Base-by-base conservation (phyloP, 1,140 invertebrate species). In the Trissolcus basalis region DNA sequence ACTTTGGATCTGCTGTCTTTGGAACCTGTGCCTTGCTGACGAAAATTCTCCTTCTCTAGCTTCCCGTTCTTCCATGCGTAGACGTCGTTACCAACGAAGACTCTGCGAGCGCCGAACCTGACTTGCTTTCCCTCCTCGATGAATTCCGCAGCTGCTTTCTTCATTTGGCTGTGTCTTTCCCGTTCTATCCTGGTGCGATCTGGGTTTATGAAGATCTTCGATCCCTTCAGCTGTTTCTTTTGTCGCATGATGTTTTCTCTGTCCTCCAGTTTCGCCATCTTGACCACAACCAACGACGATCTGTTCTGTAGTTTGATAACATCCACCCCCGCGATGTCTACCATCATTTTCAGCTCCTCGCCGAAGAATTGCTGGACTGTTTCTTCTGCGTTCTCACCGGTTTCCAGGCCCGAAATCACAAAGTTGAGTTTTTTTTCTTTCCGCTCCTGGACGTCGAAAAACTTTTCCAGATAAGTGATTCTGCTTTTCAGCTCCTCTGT, bases 351-450 rank as follows among this genome's bases (percentile, higher is more conserved):
- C 32, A 58, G 16, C 8, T 8, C 11, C 12, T 58, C 13, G 0
- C 16, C 7, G 9, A 58, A 7, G 10, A 58, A 58, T 0, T 33
- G 10, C 14, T 58, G 41, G 10, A 58, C 43, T 58, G 41, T 12
- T n/a, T 13, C 10, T n/a, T 39, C 9, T 9, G 15, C 4, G 6
- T 55, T 11, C 14, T 58, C 43, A 9, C 11, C 35, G 1, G 41
- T 47, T n/a, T 13, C 11, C 8, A 58, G 27, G 27, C 54, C 43
- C 8, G 19, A 27, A 13, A 58, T 58, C 6, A 58, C 13, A 10
- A 58, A 7, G 43, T 58, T 58, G 7, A 15, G n/a, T 35, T 15
- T 58, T 14, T 58, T 58, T 10, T 45, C 54, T 33, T 58, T 13
- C n/a, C 15, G 19, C 15, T 58, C 54, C 47, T 58, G 54, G 4